phyloP scores from a whole-genome alignment of 2,888 invertebrate species.

The Megaustenia siamemsis region DNA sequence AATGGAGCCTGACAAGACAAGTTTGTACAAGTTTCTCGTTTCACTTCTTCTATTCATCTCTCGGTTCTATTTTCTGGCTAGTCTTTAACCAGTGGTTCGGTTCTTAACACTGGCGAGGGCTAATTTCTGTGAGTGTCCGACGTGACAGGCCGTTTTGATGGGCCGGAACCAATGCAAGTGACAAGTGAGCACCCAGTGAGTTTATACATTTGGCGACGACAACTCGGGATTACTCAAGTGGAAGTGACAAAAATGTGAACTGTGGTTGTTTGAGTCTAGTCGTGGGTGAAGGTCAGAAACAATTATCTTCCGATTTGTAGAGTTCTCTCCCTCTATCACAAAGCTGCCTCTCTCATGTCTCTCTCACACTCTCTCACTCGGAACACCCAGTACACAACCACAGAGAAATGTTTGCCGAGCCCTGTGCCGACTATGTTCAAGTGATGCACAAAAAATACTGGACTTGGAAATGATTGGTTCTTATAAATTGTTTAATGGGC shows the following conservation, averaged over 20 bases:
- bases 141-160: background rate
- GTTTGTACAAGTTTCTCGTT: slow-evolving; percentile 17
- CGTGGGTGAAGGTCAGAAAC: no score
- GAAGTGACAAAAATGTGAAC: background rate
- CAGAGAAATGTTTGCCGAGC: no score
- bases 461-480: no score
- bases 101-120: background rate
- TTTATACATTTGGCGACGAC: slow-evolving; percentile 5
- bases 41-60: slow-evolving; percentile 22
- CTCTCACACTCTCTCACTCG: no score
- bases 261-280: no score
- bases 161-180: slow-evolving; percentile 18
- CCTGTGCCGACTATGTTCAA: no score
- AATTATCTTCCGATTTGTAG: no score
- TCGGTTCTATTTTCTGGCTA: background rate
- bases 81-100: background rate
- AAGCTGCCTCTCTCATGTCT: no score
- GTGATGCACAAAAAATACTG: no score
- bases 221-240: slow-evolving; percentile 20
- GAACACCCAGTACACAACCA: no score
- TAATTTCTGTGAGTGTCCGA: background rate
- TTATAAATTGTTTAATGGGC: no score
- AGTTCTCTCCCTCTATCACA: no score
- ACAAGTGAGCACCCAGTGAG: background rate
- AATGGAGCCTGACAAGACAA: slow-evolving; percentile 7